phyloP scores from a whole-genome alignment of 2,888 invertebrate genomes.

The Resseliella maxima region DNA sequence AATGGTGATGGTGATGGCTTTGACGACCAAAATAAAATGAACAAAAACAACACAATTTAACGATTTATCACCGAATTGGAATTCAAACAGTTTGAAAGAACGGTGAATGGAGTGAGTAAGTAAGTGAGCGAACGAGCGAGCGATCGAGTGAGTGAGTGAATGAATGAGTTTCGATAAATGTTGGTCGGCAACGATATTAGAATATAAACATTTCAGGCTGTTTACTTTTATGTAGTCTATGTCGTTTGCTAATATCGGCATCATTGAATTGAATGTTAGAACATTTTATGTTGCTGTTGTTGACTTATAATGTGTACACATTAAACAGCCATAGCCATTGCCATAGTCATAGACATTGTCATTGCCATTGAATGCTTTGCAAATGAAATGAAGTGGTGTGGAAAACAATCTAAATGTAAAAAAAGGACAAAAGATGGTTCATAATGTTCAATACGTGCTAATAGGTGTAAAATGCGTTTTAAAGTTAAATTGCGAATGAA shows the following conservation, averaged over 20 bases:
- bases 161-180: background rate
- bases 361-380: background rate
- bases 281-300: background rate
- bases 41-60: constrained; percentile 20
- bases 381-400: background rate
- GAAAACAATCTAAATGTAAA: constrained; percentile 4
- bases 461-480: constrained; percentile 43
- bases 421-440: background rate
- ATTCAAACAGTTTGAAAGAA: background rate
- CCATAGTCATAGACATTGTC: too few species aligned
- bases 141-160: background rate
- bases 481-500: background rate
- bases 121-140: background rate
- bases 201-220: constrained; percentile 10
- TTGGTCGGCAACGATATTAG: background rate
- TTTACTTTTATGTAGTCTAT: constrained; percentile 6
- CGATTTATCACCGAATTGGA: constrained; percentile 13
- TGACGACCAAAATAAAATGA: background rate
- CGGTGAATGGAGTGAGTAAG: too few species aligned
- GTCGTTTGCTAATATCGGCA: constrained; percentile 7
- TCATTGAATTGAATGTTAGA: constrained; percentile 3
- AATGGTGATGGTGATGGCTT: too few species aligned
- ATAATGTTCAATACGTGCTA: constrained; percentile 12
- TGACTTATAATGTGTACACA: background rate
- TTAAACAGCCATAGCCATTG: background rate